Percentiles rank a stretch among this genome's conserved stretches.
These are phyloP conservation scores for Callocephalon fimbriatum DNA, from an alignment of 2,113 vertebrate genomes.

Conservation along the genomic window DNA sequence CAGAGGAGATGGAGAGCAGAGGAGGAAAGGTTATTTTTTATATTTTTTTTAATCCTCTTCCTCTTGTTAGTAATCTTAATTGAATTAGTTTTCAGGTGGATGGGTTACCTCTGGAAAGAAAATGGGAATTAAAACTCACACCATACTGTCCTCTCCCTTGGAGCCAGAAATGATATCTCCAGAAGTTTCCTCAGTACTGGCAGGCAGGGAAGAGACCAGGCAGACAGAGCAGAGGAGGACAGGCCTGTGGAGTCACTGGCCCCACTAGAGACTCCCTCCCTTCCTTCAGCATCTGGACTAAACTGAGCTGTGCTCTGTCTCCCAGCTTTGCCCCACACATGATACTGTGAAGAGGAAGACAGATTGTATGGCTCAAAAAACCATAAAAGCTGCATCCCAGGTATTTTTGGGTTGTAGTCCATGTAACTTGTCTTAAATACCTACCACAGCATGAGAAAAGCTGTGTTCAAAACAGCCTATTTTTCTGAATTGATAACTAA, in stretches of 20 bases:
- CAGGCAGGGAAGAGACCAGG: not conserved
- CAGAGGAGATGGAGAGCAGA: not conserved
- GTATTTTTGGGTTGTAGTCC: not conserved
- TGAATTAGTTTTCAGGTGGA: not conserved
- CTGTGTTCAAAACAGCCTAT: not conserved
- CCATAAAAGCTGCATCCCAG: not conserved
- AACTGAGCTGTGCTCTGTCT: not conserved
- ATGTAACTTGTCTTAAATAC: not conserved
- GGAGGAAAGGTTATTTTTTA: not conserved
- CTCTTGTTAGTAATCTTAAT: not conserved
- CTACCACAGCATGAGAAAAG: not conserved
- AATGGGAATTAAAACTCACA: not conserved
- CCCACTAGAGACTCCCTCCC: not conserved
- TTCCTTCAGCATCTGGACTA: not conserved
- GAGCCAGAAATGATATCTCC: not conserved
- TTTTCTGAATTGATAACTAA: slow-evolving; percentile 5
- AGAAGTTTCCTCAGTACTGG: not conserved
- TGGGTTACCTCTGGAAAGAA: not conserved
- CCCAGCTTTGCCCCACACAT: not conserved
- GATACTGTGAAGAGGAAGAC: not conserved
- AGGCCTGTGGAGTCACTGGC: accelerated
- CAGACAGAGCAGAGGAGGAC: not conserved
- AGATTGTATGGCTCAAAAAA: not conserved
- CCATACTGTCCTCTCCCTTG: not conserved
- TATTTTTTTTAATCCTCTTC: not conserved